Percentiles rank a stretch among this genome's conserved stretches.
Conservation (phyloP, 1,140 invertebrate genomes). For the Drosophila subobscura region DNA sequence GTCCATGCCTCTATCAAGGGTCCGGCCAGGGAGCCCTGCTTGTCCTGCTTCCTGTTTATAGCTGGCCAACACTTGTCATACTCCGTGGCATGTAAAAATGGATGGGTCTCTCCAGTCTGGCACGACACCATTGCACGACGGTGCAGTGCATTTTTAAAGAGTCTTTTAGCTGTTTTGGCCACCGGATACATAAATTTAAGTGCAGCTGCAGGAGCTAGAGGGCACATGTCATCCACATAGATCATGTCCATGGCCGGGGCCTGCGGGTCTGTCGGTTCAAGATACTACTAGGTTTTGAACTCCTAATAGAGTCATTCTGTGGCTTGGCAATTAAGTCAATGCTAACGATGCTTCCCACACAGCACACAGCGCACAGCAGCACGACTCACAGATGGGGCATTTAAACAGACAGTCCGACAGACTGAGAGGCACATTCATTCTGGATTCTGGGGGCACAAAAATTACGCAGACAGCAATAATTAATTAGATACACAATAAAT, state of each 20-base stretch:
- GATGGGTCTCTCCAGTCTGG: slow-evolving; percentile 15
- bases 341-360: slow-evolving; percentile 42
- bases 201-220: slow-evolving; percentile 2
- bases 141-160: slow-evolving; percentile 38
- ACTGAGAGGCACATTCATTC: slow-evolving; percentile 28
- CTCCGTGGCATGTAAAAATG: slow-evolving; percentile 46
- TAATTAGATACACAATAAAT: slow-evolving; percentile 74
- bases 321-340: slow-evolving; percentile 56
- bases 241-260: slow-evolving; percentile 34
- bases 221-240: slow-evolving; percentile 43
- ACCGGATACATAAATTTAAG: slow-evolving; percentile 55
- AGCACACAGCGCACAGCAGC: neutral
- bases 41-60: slow-evolving; percentile 51
- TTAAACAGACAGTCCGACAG: slow-evolving; percentile 19
- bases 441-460: slow-evolving; percentile 32
- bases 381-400: slow-evolving; percentile 8
- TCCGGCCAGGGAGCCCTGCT: slow-evolving; percentile 10
- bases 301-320: slow-evolving; percentile 52
- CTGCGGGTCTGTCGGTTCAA: slow-evolving; percentile 23
- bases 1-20: slow-evolving; percentile 40
- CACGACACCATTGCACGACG: neutral
- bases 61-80: slow-evolving; percentile 64
- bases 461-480: slow-evolving; percentile 66
- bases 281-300: slow-evolving; percentile 19
- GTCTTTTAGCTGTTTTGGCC: slow-evolving; percentile 7